Conservation (phyloP, 2,113 vertebrate species). For the Clinocottus analis region DNA sequence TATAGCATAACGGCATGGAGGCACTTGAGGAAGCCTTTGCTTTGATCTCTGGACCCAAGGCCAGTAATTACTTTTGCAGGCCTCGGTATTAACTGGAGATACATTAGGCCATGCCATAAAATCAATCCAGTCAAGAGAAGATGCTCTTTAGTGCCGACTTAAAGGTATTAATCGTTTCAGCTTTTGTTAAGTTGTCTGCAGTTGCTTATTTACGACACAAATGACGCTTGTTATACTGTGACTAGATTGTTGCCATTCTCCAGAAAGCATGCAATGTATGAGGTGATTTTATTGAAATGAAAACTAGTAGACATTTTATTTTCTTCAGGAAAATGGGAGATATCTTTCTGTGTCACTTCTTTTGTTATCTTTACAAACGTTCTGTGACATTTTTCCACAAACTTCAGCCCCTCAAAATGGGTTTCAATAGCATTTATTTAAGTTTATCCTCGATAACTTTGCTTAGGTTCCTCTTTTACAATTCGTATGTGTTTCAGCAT, state of each 20-base stretch:
- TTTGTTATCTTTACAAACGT: neutral
- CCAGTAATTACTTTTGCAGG: constrained; percentile 37
- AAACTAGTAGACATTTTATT: neutral
- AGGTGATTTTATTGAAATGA: neutral
- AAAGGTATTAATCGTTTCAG: constrained; percentile 32
- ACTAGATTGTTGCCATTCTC: neutral
- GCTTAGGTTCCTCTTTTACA: neutral
- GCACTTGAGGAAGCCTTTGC: constrained; percentile 17
- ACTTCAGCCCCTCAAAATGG: neutral
- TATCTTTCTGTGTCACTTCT: neutral
- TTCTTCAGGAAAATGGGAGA: neutral
- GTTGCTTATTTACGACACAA: constrained; percentile 13
- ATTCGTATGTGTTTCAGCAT: neutral
- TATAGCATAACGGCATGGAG: neutral
- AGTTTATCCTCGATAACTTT: neutral
- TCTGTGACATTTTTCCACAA: neutral
- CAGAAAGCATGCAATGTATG: neutral
- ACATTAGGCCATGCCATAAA: constrained; percentile 37
- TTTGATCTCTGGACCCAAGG: constrained; percentile 35
- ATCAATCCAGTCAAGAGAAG: constrained; percentile 44
- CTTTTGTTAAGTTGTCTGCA: constrained; percentile 20
- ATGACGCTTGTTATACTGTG: neutral
- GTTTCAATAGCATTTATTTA: neutral
- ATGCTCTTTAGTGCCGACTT: constrained; percentile 34
- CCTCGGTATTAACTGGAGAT: constrained; percentile 33